Evolutionary conservation across 2,888 invertebrate species (phyloP).

Genomic region (Perizoma flavofasciatum): DNA sequence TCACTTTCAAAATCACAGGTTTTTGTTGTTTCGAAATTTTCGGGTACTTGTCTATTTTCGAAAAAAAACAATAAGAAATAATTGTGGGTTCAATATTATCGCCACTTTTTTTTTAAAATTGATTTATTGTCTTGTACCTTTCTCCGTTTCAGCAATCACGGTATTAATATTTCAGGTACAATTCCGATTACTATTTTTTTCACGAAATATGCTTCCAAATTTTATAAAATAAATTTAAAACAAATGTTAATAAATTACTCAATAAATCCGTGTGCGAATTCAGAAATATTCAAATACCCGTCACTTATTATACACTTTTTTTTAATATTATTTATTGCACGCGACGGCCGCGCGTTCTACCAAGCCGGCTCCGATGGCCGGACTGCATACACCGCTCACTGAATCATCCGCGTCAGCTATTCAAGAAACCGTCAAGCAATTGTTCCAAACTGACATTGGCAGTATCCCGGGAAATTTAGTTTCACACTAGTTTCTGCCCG

Average conservation of each 20-base stretch:
- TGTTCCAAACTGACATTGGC: slow-evolving; percentile 3
- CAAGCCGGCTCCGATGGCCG: slow-evolving; percentile 2
- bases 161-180: too few relatives aligned
- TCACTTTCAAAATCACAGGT: slow-evolving; percentile 1
- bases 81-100: too few relatives aligned
- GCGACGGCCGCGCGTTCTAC: slow-evolving; percentile 8
- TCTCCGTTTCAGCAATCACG: too few relatives aligned
- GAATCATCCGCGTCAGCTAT: background rate
- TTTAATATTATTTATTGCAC: background rate
- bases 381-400: slow-evolving; percentile 4
- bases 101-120: too few relatives aligned
- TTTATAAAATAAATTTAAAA: background rate
- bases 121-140: too few relatives aligned
- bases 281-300: slow-evolving; percentile 10
- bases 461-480: background rate
- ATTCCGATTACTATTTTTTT: too few relatives aligned
- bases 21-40: background rate
- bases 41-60: slow-evolving; percentile 1
- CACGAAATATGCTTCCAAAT: too few relatives aligned
- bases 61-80: background rate
- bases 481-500: too few relatives aligned
- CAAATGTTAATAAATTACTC: background rate
- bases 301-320: background rate
- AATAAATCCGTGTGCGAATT: background rate
- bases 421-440: background rate